phyloP scores from a whole-genome alignment of 1,140 invertebrate genomes.

The Nasonia longicornis region DNA sequence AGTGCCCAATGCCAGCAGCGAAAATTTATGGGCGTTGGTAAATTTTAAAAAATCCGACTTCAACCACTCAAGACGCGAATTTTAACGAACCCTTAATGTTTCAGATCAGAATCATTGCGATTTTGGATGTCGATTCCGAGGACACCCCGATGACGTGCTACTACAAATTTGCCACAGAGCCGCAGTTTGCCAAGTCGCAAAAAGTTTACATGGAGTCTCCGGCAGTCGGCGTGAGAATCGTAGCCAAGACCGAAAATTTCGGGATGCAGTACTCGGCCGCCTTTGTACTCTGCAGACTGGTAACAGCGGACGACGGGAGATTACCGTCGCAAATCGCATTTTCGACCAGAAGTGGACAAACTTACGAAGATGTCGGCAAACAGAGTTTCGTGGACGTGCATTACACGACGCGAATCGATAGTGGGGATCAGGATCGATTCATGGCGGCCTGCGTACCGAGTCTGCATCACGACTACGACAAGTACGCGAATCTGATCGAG shows the following conservation, averaged over 20 bases:
- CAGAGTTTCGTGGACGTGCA: constrained; percentile 27
- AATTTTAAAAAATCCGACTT: not conserved
- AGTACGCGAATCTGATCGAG: constrained; percentile 71
- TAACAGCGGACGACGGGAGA: constrained; percentile 25
- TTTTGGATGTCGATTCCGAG: not conserved
- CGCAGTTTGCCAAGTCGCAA: not conserved
- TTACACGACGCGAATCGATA: constrained; percentile 2
- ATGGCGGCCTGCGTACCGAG: constrained; percentile 78
- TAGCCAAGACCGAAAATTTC: constrained; percentile 49
- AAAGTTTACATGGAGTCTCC: not conserved
- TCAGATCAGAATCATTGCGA: constrained; percentile 30
- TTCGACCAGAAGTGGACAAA: not conserved
- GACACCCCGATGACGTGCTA: not conserved
- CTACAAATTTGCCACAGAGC: constrained; percentile 19
- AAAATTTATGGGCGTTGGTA: constrained; percentile 51
- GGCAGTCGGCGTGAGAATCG: constrained; percentile 36
- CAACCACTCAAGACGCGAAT: not conserved
- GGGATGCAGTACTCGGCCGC: constrained; percentile 48
- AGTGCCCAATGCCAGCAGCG: constrained; percentile 19
- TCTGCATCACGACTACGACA: constrained; percentile 74
- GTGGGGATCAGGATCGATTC: constrained; percentile 37
- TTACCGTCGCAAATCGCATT: constrained; percentile 34
- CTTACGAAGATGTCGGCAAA: not conserved
- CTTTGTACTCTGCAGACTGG: constrained; percentile 49
- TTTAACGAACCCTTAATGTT: not conserved